Conservation (phyloP, 2,113 vertebrate genomes). For the Neolamprologus longior region DNA sequence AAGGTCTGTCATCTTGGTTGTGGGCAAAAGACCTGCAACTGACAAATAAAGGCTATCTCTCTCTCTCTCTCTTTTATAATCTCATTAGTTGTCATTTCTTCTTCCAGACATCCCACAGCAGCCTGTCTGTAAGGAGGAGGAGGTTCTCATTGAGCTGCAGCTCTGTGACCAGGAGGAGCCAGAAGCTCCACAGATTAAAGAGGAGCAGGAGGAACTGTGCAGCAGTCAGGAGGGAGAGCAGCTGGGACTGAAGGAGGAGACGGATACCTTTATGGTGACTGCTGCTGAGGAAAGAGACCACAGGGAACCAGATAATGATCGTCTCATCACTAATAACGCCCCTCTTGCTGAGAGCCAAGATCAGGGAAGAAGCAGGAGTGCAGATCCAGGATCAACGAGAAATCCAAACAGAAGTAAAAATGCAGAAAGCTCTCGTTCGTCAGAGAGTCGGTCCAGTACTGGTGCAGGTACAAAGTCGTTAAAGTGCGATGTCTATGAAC, state of each 20-base stretch:
- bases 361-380: neutral
- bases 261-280: fast-evolving
- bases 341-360: neutral
- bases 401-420: neutral
- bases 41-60: too few relatives aligned
- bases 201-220: fast-evolving
- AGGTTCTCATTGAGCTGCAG: neutral
- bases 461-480: neutral
- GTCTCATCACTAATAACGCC: neutral
- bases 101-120: neutral
- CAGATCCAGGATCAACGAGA: neutral
- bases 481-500: neutral
- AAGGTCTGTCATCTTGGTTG: too few relatives aligned
- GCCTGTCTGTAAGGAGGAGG: neutral
- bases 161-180: fast-evolving
- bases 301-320: fast-evolving
- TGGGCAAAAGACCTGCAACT: too few relatives aligned
- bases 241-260: neutral
- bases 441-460: neutral
- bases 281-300: fast-evolving
- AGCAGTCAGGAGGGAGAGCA: neutral
- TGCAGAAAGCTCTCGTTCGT: neutral
- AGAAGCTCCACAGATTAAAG: fast-evolving
- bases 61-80: too few relatives aligned
- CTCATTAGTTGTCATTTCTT: too few relatives aligned